These are phyloP conservation scores for Hylaeus volcanicus DNA, from an alignment of 1,140 invertebrate genomes.

Conservation along the genomic window DNA sequence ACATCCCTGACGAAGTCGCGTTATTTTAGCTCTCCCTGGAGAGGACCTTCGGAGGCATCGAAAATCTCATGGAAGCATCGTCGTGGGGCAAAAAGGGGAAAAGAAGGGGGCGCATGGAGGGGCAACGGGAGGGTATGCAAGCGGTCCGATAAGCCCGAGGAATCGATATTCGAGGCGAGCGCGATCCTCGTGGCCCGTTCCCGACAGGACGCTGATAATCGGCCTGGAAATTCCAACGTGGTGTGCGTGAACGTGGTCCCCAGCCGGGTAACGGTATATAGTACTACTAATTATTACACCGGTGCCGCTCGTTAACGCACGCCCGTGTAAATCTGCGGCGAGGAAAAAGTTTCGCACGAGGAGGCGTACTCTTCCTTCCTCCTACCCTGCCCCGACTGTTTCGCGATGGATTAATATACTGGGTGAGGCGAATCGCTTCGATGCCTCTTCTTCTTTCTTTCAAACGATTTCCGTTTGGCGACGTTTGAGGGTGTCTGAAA, in stretches of 20 bases:
- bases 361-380: slow-evolving; percentile 8
- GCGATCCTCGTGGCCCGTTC: slow-evolving; percentile 57
- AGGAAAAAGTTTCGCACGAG: slow-evolving; percentile 33
- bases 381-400: not conserved
- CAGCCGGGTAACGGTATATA: slow-evolving; percentile 39
- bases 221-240: slow-evolving; percentile 43
- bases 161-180: slow-evolving; percentile 59
- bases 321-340: slow-evolving; percentile 48
- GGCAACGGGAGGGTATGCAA: slow-evolving; percentile 34
- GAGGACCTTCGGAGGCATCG: slow-evolving; percentile 41
- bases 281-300: slow-evolving; percentile 60
- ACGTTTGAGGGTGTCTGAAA: no score
- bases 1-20: slow-evolving; percentile 53
- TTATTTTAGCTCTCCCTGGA: slow-evolving; percentile 58
- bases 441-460: not conserved
- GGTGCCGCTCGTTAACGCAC: slow-evolving; percentile 67
- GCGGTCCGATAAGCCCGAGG: slow-evolving; percentile 55
- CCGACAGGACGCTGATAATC: slow-evolving; percentile 50
- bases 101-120: not conserved
- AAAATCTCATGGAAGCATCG: slow-evolving; percentile 61
- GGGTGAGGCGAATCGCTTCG: slow-evolving; percentile 19
- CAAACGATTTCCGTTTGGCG: no score
- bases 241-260: slow-evolving; percentile 9
- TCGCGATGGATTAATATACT: slow-evolving; percentile 20
- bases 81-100: slow-evolving; percentile 26